These are phyloP conservation scores for Prosopocoilus inquinatus DNA, from an alignment of 2,888 invertebrate genomes.

Conservation along the genomic window DNA sequence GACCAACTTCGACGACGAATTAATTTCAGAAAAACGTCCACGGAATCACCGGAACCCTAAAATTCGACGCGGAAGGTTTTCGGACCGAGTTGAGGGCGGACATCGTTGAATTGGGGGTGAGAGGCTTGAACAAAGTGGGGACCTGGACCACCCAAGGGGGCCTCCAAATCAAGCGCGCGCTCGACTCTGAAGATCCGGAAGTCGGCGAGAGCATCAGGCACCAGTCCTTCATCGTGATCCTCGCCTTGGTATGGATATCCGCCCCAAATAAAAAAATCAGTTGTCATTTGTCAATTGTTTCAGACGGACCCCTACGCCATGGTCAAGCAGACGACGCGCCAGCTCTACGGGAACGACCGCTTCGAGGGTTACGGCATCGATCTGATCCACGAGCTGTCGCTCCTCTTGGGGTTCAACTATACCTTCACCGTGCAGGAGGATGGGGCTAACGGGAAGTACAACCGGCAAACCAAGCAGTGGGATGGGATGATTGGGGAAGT, in stretches of 20 bases:
- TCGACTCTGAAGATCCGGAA: conserved; percentile 30
- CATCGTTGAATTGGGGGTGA: conserved; percentile 62
- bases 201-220: conserved; percentile 66
- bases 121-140: conserved; percentile 67
- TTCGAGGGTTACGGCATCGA: conserved; percentile 90
- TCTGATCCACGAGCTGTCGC: conserved; percentile 75
- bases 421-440: conserved; percentile 76
- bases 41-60: conserved; percentile 74
- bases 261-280: background rate
- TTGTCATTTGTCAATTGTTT: conserved; percentile 22
- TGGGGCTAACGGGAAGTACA: conserved; percentile 69
- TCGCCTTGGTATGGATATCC: conserved; percentile 69
- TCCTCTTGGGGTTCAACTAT: conserved; percentile 78
- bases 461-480: conserved; percentile 63
- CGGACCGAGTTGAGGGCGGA: conserved; percentile 69
- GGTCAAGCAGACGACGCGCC: conserved; percentile 67
- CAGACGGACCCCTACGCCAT: conserved; percentile 89
- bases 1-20: background rate
- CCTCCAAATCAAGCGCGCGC: conserved; percentile 54
- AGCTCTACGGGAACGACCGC: conserved; percentile 73
- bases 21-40: conserved; percentile 59
- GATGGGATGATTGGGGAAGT: conserved; percentile 75
- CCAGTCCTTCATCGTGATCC: conserved; percentile 68
- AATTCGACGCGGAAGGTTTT: conserved; percentile 76
- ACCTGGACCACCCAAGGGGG: conserved; percentile 65